These are phyloP conservation scores for Nebria ingens DNA, from an alignment of 1,140 invertebrate species.

Conservation along the genomic window DNA sequence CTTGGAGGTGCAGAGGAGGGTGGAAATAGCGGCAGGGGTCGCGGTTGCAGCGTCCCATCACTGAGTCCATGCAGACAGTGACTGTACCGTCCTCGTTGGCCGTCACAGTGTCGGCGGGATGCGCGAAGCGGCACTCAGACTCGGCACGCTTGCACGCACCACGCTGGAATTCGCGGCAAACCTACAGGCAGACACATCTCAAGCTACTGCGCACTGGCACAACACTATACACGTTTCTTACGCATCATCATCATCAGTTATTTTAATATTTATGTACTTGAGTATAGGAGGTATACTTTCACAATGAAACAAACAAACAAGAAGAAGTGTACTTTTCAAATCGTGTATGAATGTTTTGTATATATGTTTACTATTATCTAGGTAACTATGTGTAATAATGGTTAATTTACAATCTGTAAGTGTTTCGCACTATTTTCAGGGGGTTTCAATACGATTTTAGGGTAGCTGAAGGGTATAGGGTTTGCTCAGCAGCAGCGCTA, in stretches of 20 bases:
- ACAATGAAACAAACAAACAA: too few relatives aligned
- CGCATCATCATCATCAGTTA: too few relatives aligned
- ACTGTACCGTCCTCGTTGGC: slow-evolving; percentile 91
- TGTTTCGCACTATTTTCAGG: too few relatives aligned
- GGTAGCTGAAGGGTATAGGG: too few relatives aligned
- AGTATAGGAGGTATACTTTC: too few relatives aligned
- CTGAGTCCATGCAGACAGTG: slow-evolving; percentile 98
- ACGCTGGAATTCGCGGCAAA: slow-evolving; percentile 97
- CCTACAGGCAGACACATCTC: slow-evolving; percentile 51
- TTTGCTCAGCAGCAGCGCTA: neutral
- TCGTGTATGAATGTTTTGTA: too few relatives aligned
- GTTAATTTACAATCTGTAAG: too few relatives aligned
- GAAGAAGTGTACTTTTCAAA: too few relatives aligned
- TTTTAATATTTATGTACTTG: too few relatives aligned
- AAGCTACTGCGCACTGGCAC: neutral
- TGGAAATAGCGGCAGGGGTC: slow-evolving; percentile 96
- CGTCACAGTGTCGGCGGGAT: slow-evolving; percentile 87
- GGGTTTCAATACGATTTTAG: too few relatives aligned
- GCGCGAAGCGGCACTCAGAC: slow-evolving; percentile 94
- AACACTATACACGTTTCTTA: neutral
- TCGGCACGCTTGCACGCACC: slow-evolving; percentile 93
- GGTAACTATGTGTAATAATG: too few relatives aligned
- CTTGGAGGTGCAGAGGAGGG: slow-evolving; percentile 95
- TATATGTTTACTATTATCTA: too few relatives aligned
- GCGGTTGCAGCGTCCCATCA: slow-evolving; percentile 92